Evolutionary conservation across 64 coral and sea anemone species (phyloP), one percentile per base, ranked within the genome.

Genomic region (Hydrozoanthus tunicans): DNA sequence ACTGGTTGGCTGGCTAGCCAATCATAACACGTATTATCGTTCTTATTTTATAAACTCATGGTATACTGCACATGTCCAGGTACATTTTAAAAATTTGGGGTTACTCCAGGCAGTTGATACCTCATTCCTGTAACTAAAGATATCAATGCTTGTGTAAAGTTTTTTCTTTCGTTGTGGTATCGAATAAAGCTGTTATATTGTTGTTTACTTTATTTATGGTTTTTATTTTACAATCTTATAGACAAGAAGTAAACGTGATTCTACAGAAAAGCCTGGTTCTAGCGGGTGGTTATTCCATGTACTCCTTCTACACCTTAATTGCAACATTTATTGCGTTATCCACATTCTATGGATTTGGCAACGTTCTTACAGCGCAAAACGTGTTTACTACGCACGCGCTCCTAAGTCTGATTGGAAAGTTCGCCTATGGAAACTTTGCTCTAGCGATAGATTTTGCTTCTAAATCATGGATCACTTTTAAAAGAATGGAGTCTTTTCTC

Each of bases 401-500:
- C 8, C 81, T 83, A 15, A 83, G 81, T 60, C 52, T 83, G 60
- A 27, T 83, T 65, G 81, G 81, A 26, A 83, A 83, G 25, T 83
- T 83, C 15, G 81, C 81, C 64, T 83, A 83, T 27, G 81, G 81
- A 14, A 83, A 83, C 81, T 83, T 83, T 83, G 81, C 81, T 26
- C 17, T 83, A 6, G 81, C 81, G 13, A 62, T 83, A 53, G 81
- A 83, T 65, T 83, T 83, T 65, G 81, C 81, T 65, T 83, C 81
- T 83, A 83, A 83, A 67, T 83, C 81, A 14, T 83, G 81, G 81
- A 83, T 83, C 12, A 83, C 81, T n/a, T 83, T 83, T 55, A 83
- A 83, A 15, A 83, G 81, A 83, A 83, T 65, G 81, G 81, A 83
- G 51, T 12, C 81, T 5, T 83, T 83, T 83, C 81, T 83, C 14